These are phyloP conservation scores for Motacilla tschutschensis DNA, from an alignment of 2,113 vertebrate species.

Conservation along the genomic window DNA sequence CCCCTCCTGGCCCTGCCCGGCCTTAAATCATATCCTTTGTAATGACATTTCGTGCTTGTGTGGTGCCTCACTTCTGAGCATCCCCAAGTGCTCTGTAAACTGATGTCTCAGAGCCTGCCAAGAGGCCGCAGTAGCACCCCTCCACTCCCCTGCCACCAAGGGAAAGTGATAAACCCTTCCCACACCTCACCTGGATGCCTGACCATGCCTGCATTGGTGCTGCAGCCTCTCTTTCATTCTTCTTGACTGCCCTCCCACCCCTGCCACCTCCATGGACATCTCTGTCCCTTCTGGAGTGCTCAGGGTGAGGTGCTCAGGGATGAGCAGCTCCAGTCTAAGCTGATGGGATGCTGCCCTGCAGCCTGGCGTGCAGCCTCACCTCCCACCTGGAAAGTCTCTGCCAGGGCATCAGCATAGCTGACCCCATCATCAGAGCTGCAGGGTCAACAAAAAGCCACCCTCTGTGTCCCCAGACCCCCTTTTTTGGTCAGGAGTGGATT, in stretches of 20 bases:
- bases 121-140: background rate
- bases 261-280: background rate
- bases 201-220: fast-evolving
- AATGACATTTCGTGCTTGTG: slow-evolving; percentile 58
- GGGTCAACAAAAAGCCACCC: background rate
- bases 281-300: background rate
- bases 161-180: background rate
- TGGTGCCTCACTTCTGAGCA: slow-evolving; percentile 57
- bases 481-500: background rate
- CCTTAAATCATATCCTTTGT: slow-evolving; percentile 65
- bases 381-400: background rate
- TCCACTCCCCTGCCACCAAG: background rate
- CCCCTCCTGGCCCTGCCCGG: slow-evolving; percentile 4
- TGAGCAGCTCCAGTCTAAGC: background rate
- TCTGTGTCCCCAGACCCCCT: background rate
- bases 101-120: background rate
- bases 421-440: fast-evolving
- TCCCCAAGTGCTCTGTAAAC: slow-evolving; percentile 49
- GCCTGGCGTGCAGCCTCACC: background rate
- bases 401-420: background rate
- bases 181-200: background rate
- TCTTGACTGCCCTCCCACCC: background rate
- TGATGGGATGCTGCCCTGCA: background rate
- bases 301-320: background rate
- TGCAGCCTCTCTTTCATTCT: background rate